Evolutionary conservation across 1,140 invertebrate species (phyloP).

Genomic region (Trichonephila inaurata): DNA sequence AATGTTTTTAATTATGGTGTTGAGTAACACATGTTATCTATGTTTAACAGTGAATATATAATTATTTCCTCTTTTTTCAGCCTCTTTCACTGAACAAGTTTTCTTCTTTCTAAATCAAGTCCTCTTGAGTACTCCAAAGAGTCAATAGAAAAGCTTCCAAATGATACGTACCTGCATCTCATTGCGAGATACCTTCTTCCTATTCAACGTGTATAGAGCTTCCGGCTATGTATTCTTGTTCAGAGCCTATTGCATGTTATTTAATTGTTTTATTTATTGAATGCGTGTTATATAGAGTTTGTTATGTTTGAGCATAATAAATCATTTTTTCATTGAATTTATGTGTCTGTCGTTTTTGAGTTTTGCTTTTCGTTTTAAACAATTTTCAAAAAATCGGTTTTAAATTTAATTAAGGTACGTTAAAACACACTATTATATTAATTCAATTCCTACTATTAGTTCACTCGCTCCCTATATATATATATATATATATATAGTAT

Average conservation of each 20-base stretch:
- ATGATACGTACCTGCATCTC: neutral
- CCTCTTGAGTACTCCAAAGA: neutral
- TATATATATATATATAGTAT: no score
- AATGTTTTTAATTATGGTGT: no score
- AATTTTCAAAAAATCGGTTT: no score
- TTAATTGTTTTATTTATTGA: conserved; percentile 68
- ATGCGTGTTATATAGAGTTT: conserved; percentile 39
- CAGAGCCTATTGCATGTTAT: neutral
- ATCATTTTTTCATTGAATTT: conserved; percentile 21
- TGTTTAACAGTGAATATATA: no score
- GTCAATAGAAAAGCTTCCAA: neutral
- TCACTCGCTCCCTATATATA: no score
- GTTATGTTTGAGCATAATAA: conserved; percentile 63
- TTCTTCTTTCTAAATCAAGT: neutral
- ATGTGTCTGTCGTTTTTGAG: neutral
- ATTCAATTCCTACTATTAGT: no score
- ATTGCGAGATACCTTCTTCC: neutral
- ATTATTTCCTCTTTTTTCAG: no score
- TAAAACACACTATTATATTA: no score
- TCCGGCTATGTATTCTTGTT: neutral
- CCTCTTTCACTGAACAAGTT: neutral
- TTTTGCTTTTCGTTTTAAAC: no score
- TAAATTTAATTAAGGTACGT: no score
- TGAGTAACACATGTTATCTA: no score
- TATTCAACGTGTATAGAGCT: conserved; percentile 28